Base-by-base conservation (phyloP, 2,797 vertebrate genomes). In the Smutsia temminckii region DNA sequence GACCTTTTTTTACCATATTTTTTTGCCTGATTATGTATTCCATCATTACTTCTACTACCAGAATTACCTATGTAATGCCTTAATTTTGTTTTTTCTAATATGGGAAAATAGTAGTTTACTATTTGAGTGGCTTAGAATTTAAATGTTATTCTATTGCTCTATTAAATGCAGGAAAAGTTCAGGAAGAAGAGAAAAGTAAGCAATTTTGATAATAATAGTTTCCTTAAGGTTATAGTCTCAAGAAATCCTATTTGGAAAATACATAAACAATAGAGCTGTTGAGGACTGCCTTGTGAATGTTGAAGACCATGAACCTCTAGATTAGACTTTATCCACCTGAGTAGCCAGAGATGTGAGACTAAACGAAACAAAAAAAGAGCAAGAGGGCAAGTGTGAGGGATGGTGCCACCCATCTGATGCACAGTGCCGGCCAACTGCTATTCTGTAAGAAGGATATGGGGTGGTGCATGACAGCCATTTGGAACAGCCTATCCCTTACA, bases 241-340 rank as follows among this genome's bases (percentile, higher is more conserved):
- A 89, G 23, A 89, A 95, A 72, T 92, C 18, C 29, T 93, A 25
- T 53, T 75, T 91, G 27, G 59, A 81, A 92, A 92, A 71, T 42
- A 61, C 3, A 25, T 46, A 81, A 92, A 11, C 40, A 69, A 40
- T 72, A 46, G 8, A 49, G 66, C 34, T 59, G 2, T 20, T 68
- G 51, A 95, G 29, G 27, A 9, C 64, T 92, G 18, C 16, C 21
- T 81, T 0, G 8, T 86, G 61, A 77, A 27, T 84, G 3, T 53
- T 80, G 80, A 86, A 13, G 77, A 12, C 34, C 27, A 10, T 68
- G 2, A 51, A 42, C 3, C 74, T 69, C 37, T 75, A 59, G 18
- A 16, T 77, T 21, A 27, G 40, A 78, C 3, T 88, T 64, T 32
- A 53, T 66, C 10, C 27, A 49, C 25, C 14, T 71, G 21, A n/a